Percentiles rank a stretch among this genome's conserved stretches.
Conservation (phyloP, 2,797 vertebrate species). For the Alca torda region DNA sequence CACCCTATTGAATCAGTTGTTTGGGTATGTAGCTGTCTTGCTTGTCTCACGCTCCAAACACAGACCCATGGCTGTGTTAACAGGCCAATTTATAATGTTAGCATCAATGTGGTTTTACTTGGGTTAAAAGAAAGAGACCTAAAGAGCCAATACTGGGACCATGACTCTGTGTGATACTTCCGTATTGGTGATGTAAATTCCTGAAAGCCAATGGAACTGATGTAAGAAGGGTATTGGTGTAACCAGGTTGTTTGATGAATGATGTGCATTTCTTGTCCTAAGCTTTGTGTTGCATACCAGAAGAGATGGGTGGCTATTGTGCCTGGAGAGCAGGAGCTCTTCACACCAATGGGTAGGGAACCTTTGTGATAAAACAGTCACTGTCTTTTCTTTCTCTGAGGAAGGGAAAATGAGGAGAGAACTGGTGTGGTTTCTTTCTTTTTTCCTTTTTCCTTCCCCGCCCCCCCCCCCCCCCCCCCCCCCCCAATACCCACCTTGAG, state of each 20-base stretch:
- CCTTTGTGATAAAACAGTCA: neutral
- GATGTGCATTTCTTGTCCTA: neutral
- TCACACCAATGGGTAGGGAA: neutral
- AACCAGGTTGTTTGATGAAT: neutral
- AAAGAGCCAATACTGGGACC: rapidly evolving
- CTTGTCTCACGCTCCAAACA: neutral
- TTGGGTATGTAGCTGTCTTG: neutral
- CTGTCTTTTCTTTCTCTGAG: neutral
- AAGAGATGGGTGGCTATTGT: neutral
- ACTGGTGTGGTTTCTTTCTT: neutral
- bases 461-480: too few relatives aligned
- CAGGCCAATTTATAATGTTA: neutral
- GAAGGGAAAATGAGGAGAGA: neutral
- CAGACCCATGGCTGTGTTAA: neutral
- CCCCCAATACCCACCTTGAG: neutral
- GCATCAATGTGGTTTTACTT: neutral
- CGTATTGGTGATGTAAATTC: neutral
- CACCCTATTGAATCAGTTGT: neutral
- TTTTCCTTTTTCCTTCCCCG: too few relatives aligned
- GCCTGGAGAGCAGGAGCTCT: neutral
- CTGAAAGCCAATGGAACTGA: neutral
- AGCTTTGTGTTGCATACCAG: neutral
- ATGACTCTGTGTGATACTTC: rapidly evolving
- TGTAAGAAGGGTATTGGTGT: neutral
- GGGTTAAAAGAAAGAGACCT: neutral